phyloP scores from a whole-genome alignment of 2,113 vertebrate species.

The Acrocephalus arundinaceus region DNA sequence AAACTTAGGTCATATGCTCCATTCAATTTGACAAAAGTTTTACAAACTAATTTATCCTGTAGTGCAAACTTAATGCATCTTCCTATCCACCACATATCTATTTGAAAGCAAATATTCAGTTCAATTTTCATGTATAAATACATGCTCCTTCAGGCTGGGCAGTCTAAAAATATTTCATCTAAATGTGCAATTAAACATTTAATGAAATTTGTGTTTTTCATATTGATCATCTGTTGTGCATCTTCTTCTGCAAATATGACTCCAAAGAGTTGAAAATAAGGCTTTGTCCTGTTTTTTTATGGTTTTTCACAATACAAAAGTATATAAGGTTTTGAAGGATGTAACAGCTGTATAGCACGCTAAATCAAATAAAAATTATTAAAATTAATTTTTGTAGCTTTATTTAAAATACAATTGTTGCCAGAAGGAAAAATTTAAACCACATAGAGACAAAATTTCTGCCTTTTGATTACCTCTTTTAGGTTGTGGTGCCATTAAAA shows the following conservation, averaged over 20 bases:
- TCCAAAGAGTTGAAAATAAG: background rate
- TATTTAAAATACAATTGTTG: background rate
- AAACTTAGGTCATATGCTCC: background rate
- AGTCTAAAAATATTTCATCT: background rate
- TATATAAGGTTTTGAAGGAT: background rate
- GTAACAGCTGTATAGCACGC: background rate
- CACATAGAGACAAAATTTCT: background rate
- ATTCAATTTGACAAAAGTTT: background rate
- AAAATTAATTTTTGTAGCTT: background rate
- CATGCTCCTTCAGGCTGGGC: background rate
- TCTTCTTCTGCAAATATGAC: background rate
- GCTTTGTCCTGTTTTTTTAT: background rate
- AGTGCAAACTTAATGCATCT: background rate
- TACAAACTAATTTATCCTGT: background rate
- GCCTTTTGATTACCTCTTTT: background rate
- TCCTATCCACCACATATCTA: background rate
- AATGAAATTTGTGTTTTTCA: background rate
- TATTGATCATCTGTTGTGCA: background rate
- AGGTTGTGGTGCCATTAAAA: background rate
- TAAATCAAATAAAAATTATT: background rate
- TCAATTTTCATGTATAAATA: background rate
- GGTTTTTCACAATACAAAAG: background rate
- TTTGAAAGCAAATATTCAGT: background rate
- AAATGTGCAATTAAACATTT: background rate
- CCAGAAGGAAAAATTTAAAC: background rate